phyloP scores from a whole-genome alignment of 2,888 invertebrate genomes.

The Synergus japonicus region DNA sequence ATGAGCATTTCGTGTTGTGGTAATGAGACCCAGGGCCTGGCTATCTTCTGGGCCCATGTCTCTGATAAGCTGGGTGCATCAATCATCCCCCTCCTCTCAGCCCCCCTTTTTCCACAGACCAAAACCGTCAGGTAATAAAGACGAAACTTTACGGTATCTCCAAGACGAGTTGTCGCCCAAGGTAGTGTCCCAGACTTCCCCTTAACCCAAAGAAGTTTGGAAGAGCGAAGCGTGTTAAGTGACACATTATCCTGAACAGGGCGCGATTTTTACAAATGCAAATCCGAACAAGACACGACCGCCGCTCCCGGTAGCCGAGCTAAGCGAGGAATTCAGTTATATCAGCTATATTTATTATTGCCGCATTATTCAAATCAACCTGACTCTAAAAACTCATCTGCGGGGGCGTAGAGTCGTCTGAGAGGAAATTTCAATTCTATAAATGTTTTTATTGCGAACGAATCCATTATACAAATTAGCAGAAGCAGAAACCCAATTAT shows the following conservation, averaged over 20 bases:
- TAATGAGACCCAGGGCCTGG: conserved; percentile 68
- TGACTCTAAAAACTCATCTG: conserved; percentile 29
- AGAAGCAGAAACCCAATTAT: too few species aligned
- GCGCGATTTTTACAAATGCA: conserved; percentile 59
- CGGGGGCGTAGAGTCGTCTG: conserved; percentile 41
- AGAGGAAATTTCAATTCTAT: not conserved
- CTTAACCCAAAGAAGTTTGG: conserved; percentile 50
- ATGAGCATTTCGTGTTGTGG: conserved; percentile 75
- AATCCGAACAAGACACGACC: conserved; percentile 56
- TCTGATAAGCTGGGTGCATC: conserved; percentile 63
- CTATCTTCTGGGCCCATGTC: conserved; percentile 66
- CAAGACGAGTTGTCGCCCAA: conserved; percentile 42
- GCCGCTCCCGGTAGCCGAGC: conserved; percentile 48
- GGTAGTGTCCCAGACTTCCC: conserved; percentile 14
- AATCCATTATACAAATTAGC: too few species aligned
- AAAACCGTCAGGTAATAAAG: conserved; percentile 65
- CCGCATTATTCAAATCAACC: conserved; percentile 46
- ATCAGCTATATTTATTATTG: conserved; percentile 50
- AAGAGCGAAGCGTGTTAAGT: conserved; percentile 57
- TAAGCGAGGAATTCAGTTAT: conserved; percentile 43
- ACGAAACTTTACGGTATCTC: conserved; percentile 62
- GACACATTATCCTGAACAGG: conserved; percentile 60
- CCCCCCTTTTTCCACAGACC: conserved; percentile 47
- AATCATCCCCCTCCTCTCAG: conserved; percentile 57
- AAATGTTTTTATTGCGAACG: not conserved